phyloP scores from a whole-genome alignment of 1,140 invertebrate genomes.

The Meloidogyne hapla region DNA sequence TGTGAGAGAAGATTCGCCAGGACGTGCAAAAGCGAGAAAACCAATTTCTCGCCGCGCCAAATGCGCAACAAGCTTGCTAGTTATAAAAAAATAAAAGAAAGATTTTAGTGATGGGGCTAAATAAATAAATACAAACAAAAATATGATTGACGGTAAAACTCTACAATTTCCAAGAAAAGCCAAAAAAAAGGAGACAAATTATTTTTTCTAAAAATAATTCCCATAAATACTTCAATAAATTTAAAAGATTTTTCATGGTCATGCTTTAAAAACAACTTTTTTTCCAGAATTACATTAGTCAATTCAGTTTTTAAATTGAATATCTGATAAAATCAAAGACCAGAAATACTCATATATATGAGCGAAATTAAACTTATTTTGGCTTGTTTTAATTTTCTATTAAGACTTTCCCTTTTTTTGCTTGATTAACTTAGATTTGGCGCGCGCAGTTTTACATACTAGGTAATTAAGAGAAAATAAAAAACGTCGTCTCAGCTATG shows the following conservation, averaged over 20 bases:
- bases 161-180: background rate
- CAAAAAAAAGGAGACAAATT: too few species aligned
- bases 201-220: too few species aligned
- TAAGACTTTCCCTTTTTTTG: background rate
- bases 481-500: background rate
- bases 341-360: background rate
- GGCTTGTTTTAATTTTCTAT: too few species aligned
- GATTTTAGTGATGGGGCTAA: background rate
- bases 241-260: too few species aligned
- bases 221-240: too few species aligned
- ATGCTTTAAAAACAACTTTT: too few species aligned
- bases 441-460: background rate
- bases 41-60: background rate
- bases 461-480: background rate
- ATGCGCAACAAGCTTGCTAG: slow-evolving; percentile 4
- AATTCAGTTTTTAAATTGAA: too few species aligned
- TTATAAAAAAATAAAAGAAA: background rate
- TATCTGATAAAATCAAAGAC: background rate
- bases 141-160: slow-evolving; percentile 6
- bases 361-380: background rate
- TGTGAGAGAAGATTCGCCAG: background rate
- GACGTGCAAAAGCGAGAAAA: slow-evolving; percentile 1
- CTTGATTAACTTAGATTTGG: background rate
- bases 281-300: too few species aligned
- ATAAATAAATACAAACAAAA: background rate